Conservation (phyloP, 2,888 invertebrate species). For the Electrophaes corylata region DNA sequence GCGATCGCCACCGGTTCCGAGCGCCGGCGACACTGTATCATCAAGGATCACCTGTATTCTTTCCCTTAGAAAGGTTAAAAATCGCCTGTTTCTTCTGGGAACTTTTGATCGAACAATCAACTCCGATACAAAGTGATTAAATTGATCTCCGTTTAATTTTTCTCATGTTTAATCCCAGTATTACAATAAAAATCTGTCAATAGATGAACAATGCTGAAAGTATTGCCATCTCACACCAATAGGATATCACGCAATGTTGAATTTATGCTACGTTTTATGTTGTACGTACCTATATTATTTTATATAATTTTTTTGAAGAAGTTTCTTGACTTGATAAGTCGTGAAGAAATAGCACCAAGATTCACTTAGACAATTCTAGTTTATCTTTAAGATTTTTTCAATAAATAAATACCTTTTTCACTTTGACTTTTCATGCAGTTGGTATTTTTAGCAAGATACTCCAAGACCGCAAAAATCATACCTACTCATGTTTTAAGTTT, state of each 20-base stretch:
- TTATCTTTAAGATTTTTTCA: too few species aligned
- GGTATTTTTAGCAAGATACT: not conserved
- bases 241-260: too few species aligned
- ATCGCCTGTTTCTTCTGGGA: conserved; percentile 21
- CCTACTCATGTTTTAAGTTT: not conserved
- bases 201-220: not conserved
- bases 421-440: too few species aligned
- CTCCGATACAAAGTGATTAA: conserved; percentile 41
- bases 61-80: conserved; percentile 19
- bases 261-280: too few species aligned
- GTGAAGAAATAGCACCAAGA: too few species aligned
- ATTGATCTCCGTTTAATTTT: conserved; percentile 37
- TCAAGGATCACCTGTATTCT: conserved; percentile 26
- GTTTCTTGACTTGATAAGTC: too few species aligned
- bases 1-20: conserved; percentile 68
- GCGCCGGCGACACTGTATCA: conserved; percentile 25
- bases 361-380: too few species aligned
- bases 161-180: conserved; percentile 30
- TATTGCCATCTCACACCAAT: not conserved
- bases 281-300: too few species aligned
- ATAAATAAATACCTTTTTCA: too few species aligned
- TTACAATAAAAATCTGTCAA: not conserved
- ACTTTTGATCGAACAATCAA: conserved; percentile 53
- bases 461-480: too few species aligned
- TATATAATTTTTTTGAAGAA: too few species aligned